Conservation (phyloP, 2,888 invertebrate species). For the Acanthosepion lycidas region DNA sequence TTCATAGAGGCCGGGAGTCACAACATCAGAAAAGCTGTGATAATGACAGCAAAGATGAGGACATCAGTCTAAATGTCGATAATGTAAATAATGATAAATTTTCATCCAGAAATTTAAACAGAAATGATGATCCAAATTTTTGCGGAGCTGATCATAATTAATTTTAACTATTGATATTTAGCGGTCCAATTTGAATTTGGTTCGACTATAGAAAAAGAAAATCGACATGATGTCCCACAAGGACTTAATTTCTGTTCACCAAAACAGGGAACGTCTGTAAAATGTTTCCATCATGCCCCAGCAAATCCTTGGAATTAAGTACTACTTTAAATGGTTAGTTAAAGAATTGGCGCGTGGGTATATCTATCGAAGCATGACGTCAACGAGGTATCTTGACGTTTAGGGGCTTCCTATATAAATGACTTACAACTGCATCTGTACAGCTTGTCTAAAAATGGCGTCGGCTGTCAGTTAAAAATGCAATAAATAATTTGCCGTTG, state of each 20-base stretch:
- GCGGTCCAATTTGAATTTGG: too few species aligned
- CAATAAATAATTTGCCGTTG: neutral
- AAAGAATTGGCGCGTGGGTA: slow-evolving; percentile 3
- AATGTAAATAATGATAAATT: too few species aligned
- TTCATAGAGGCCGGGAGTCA: too few species aligned
- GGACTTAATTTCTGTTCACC: neutral
- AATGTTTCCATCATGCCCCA: neutral
- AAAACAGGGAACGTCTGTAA: neutral
- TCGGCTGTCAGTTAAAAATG: neutral
- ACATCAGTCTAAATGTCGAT: too few species aligned
- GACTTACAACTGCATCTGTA: neutral
- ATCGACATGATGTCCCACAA: neutral
- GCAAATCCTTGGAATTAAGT: too few species aligned
- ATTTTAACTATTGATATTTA: too few species aligned
- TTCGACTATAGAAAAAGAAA: too few species aligned
- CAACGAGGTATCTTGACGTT: neutral
- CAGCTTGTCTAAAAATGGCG: neutral
- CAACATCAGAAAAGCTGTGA: too few species aligned
- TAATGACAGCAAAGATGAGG: too few species aligned
- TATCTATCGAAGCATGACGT: neutral
- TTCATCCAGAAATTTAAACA: too few species aligned
- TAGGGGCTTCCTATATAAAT: neutral
- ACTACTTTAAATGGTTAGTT: neutral
- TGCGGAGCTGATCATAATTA: too few species aligned
- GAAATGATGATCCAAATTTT: too few species aligned